phyloP scores from a whole-genome alignment of 2,888 invertebrate species.

The Drosophila crucigera region DNA sequence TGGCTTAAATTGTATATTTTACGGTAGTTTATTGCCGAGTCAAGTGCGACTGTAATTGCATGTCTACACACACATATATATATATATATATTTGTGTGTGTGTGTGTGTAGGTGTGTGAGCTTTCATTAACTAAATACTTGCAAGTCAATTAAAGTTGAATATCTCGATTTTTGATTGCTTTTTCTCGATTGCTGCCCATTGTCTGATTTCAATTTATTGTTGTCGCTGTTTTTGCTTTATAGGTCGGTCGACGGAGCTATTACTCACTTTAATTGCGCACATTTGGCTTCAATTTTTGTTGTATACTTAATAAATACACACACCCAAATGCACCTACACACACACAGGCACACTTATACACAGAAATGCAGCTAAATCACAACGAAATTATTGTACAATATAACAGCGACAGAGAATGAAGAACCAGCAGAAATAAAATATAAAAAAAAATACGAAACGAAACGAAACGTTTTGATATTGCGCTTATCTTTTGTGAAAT shows the following conservation, averaged over 20 bases:
- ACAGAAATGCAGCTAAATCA: slow-evolving; percentile 53
- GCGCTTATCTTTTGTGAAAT: slow-evolving; percentile 76
- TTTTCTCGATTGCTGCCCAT: slow-evolving; percentile 66
- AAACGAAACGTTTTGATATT: slow-evolving; percentile 76
- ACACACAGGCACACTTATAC: slow-evolving; percentile 1
- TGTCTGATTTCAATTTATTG: slow-evolving; percentile 41
- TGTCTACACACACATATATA: not conserved
- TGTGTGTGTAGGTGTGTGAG: not conserved
- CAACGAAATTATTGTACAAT: slow-evolving; percentile 56
- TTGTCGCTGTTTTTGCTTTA: slow-evolving; percentile 45
- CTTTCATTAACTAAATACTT: slow-evolving; percentile 28
- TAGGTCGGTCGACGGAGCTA: slow-evolving; percentile 49
- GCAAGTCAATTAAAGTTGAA: slow-evolving; percentile 45
- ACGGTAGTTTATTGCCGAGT: slow-evolving; percentile 22
- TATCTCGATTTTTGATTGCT: slow-evolving; percentile 65
- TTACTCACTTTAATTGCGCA: slow-evolving; percentile 78
- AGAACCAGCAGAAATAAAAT: slow-evolving; percentile 17
- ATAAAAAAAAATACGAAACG: slow-evolving; percentile 24
- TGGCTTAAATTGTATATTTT: slow-evolving; percentile 31
- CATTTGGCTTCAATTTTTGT: slow-evolving; percentile 72
- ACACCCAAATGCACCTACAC: slow-evolving; percentile 11
- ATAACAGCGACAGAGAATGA: slow-evolving; percentile 40
- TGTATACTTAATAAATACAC: slow-evolving; percentile 53
- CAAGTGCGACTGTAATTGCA: slow-evolving; percentile 27
- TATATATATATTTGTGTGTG: no score